A percentile compares a stretch with the other conserved stretches of the same genome.
These are phyloP conservation scores for Hippocampus abdominalis DNA, from an alignment of 2,113 vertebrate genomes.

Conservation along the genomic window DNA sequence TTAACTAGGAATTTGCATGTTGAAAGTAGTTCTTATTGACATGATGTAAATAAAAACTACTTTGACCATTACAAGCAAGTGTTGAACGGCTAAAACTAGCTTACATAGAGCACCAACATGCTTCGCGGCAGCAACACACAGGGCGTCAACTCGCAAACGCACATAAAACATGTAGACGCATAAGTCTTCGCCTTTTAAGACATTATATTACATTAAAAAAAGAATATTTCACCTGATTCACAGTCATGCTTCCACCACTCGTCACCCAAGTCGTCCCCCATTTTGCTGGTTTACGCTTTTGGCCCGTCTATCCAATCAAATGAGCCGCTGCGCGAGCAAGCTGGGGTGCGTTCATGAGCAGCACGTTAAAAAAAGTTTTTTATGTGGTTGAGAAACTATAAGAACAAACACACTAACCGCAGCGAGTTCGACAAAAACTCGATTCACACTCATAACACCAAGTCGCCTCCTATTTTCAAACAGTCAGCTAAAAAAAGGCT, in stretches of 20 bases:
- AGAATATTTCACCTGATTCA: constrained; percentile 25
- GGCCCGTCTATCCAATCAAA: constrained; percentile 26
- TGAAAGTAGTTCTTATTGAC: too few relatives aligned
- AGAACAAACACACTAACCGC: neutral
- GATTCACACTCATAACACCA: neutral
- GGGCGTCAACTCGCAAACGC: neutral
- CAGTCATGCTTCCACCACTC: constrained; percentile 61
- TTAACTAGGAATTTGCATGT: neutral
- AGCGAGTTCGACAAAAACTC: neutral
- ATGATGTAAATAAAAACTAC: neutral
- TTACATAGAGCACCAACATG: neutral
- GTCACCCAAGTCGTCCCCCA: constrained; percentile 69
- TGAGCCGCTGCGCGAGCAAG: constrained; percentile 29
- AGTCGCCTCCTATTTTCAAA: neutral
- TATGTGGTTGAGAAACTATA: neutral
- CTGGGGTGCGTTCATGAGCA: constrained; percentile 41
- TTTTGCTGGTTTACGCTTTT: constrained; percentile 20
- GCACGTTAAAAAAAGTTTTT: neutral
- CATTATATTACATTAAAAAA: neutral
- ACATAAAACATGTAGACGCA: neutral
- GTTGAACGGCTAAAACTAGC: constrained; percentile 34
- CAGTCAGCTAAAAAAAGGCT: neutral
- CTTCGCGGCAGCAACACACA: neutral
- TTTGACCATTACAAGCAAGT: neutral
- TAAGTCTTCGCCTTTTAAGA: neutral